Evolutionary conservation across 2,797 vertebrate species (phyloP), one percentile per base, ranked within the genome.

Genomic region (Oceanodroma leucorhoa): DNA sequence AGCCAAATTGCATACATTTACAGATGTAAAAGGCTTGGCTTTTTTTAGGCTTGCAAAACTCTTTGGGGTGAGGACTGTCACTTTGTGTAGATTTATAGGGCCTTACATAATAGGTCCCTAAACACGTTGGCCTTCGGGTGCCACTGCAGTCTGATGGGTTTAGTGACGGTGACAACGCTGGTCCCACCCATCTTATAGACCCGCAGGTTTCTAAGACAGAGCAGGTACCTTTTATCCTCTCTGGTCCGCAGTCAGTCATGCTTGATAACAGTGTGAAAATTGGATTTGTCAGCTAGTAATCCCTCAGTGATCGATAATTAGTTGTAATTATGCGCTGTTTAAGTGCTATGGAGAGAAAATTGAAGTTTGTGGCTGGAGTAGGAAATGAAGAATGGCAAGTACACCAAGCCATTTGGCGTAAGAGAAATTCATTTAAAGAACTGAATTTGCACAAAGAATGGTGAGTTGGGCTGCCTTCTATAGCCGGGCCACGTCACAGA

Each of bases 281-380:
- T 95, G 87, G 81, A 83, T 94, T 93, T 96, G 92, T 97, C 97
- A 95, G 76, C 94, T 76, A 29, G 83, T 91, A 65, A 93, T 90
- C 83, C 96, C 90, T 96, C 40, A 4, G 79, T 95, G 91, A 97
- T 96, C 96, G 8, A 97, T 97, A 96, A 97, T 97, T 98, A 96
- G 87, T 87, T 93, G 94, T 94, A 96, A 92, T 97, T 96, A 95
- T 30, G 73, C 2, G 5, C 86, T 64, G 34, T 93, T 95, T 70
- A 94, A 96, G 78, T 55, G 89, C 93, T 76, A 75, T 7, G 62
- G 87, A 50, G 81, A 71, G 87, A 64, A 84, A 89, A 94, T 92
- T 36, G 66, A 78, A 86, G 51, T 93, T 89, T 93, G 94, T 78
- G 89, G 89, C 55, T 11, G 0, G 76, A 93, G 91, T 11, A 80